These are phyloP conservation scores for Triops cancriformis DNA, from an alignment of 1,140 invertebrate genomes.

Conservation along the genomic window DNA sequence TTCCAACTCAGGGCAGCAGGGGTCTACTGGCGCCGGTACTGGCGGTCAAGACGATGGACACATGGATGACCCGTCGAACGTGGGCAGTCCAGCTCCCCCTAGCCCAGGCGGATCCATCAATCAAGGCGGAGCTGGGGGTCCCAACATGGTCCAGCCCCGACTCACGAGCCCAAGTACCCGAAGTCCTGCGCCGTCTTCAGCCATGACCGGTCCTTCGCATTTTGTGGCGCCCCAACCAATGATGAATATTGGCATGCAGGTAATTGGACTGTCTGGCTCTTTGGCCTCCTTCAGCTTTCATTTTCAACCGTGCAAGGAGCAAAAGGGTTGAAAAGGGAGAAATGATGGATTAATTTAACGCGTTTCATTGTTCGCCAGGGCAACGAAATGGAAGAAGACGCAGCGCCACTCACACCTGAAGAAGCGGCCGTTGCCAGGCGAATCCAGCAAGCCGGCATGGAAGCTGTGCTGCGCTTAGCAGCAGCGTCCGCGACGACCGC, in stretches of 20 bases:
- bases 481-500: conserved; percentile 72
- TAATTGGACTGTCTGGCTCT: neutral
- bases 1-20: conserved; percentile 53
- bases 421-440: conserved; percentile 25
- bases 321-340: neutral
- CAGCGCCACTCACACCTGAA: conserved; percentile 23
- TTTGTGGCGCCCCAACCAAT: neutral
- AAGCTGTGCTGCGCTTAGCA: conserved; percentile 66
- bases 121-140: conserved; percentile 12
- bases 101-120: conserved; percentile 20
- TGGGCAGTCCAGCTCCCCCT: neutral
- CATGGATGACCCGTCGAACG: neutral
- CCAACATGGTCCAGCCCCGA: neutral
- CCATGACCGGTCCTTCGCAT: conserved; percentile 2
- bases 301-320: neutral
- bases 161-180: neutral
- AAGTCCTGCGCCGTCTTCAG: neutral
- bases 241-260: conserved; percentile 13
- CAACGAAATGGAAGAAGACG: conserved; percentile 26
- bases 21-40: conserved; percentile 33
- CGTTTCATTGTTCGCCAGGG: neutral
- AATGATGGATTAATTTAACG: neutral
- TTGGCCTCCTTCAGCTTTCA: neutral
- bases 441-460: conserved; percentile 56
- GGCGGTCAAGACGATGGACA: neutral